These are phyloP conservation scores for Ictidomys tridecemlineatus DNA, from an alignment of 2,113 vertebrate genomes.

Conservation along the genomic window DNA sequence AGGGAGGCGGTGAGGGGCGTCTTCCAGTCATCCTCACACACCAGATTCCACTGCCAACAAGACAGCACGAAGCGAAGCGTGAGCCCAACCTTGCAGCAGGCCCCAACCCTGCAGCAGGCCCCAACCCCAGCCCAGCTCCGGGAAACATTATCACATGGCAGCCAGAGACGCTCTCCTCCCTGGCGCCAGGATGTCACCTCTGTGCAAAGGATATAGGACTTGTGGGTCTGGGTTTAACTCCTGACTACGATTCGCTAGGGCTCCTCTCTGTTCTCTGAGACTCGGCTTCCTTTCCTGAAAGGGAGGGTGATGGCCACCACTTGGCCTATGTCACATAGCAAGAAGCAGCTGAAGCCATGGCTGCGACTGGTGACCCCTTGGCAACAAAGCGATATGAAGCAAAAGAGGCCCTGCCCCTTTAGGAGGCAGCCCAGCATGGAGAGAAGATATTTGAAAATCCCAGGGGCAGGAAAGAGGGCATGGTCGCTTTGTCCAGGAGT, in stretches of 20 bases:
- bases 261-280: neutral
- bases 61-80: neutral
- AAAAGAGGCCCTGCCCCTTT: neutral
- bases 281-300: neutral
- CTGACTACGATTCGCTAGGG: neutral
- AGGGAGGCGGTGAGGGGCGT: constrained; percentile 90
- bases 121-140: neutral
- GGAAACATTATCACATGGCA: neutral
- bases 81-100: neutral
- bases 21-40: constrained; percentile 92
- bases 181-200: neutral
- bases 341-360: neutral
- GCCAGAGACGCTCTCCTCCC: neutral
- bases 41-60: constrained; percentile 90
- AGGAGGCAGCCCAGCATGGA: neutral
- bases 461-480: neutral
- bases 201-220: neutral
- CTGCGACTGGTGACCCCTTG: neutral
- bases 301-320: neutral
- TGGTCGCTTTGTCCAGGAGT: neutral
- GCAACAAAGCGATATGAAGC: neutral
- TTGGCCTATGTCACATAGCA: neutral
- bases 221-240: neutral
- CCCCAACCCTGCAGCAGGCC: neutral
- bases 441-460: neutral